A percentile compares a stretch with the other conserved stretches of the same genome.
phyloP scores from a whole-genome alignment of 2,797 vertebrate genomes.

The Sebastolobus altivelis region DNA sequence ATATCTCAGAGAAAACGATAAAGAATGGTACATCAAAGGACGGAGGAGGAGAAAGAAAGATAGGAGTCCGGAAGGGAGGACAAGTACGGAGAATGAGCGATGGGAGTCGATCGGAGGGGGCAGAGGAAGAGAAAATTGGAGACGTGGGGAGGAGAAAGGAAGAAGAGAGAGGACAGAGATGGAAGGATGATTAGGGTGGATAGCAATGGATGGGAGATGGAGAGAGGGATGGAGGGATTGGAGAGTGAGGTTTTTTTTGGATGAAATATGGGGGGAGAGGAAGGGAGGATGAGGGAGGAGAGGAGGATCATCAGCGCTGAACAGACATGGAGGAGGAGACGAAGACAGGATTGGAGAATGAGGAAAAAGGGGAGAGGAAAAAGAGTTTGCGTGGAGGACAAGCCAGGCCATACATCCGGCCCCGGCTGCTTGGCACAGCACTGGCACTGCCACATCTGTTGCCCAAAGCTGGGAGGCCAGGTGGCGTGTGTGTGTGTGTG shows the following conservation, averaged over 20 bases:
- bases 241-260: slow-evolving; percentile 42
- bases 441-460: slow-evolving; percentile 88
- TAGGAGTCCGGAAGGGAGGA: slow-evolving; percentile 57
- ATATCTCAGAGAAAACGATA: slow-evolving; percentile 57
- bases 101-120: slow-evolving; percentile 55
- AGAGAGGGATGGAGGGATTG: slow-evolving; percentile 41
- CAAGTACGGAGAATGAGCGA: slow-evolving; percentile 62
- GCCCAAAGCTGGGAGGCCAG: slow-evolving; percentile 89
- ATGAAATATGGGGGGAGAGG: slow-evolving; percentile 41
- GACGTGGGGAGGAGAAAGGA: slow-evolving; percentile 41
- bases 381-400: slow-evolving; percentile 77
- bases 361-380: slow-evolving; percentile 69
- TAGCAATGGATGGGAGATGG: slow-evolving; percentile 36
- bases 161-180: slow-evolving; percentile 46
- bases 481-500: slow-evolving; percentile 78
- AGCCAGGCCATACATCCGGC: slow-evolving; percentile 87
- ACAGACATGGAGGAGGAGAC: slow-evolving; percentile 80
- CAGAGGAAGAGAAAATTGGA: slow-evolving; percentile 49
- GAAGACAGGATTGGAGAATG: slow-evolving; percentile 67
- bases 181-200: slow-evolving; percentile 66
- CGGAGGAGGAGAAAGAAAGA: slow-evolving; percentile 39
- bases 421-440: slow-evolving; percentile 85
- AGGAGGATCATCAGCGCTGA: slow-evolving; percentile 45
- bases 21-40: slow-evolving; percentile 47
- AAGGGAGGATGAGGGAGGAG: slow-evolving; percentile 42